Base-by-base conservation (phyloP, 2,797 vertebrate species). In the Sarcophilus harrisii region DNA sequence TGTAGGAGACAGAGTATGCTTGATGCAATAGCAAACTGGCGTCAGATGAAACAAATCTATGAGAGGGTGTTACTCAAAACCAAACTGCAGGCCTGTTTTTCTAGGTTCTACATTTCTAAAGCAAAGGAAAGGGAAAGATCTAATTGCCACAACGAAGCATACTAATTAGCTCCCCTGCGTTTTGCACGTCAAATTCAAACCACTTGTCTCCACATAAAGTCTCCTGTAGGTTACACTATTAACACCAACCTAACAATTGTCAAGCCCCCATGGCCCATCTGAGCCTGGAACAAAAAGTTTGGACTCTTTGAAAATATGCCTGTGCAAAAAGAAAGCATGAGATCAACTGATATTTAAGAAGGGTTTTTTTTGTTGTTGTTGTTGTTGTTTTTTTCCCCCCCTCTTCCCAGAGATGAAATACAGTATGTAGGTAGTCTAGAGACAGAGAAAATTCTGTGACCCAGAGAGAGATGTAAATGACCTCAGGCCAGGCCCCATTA, bases 141-240 rank as follows among this genome's bases (percentile, higher is more conserved):
- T 93, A 49, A 81, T 94, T 92, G 93, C 94, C 66, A 96, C 92
- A 94, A 91, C 1, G 9, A 91, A 91, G 52, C 92, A 96, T 95
- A 90, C 90, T 97, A 97, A 94, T 93, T 93, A 96, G 96, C 92
- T 97, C 94, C 96, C 96, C 52, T 91, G 91, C 95, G 94, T 92
- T 91, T 93, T 95, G 11, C 58, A 90, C 18, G n/a, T 95, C 93
- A 96, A 96, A 96, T 95, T 95, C 90, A 97, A 97, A 97, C 92
- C 95, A 97, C 93, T 96, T 94, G 93, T 97, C 94, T 97, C 59
- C 57, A 96, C 90, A 94, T 92, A 73, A 95, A 96, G 60, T 38
- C 91, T 95, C 92, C 94, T 16, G 1, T 12, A n/a, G 54, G 81
- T 93, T 58, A 91, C 24, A 12, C 94, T 45, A 89, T 73, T 93